phyloP scores from a whole-genome alignment of 2,797 vertebrate genomes.

The Allenopithecus nigroviridis region DNA sequence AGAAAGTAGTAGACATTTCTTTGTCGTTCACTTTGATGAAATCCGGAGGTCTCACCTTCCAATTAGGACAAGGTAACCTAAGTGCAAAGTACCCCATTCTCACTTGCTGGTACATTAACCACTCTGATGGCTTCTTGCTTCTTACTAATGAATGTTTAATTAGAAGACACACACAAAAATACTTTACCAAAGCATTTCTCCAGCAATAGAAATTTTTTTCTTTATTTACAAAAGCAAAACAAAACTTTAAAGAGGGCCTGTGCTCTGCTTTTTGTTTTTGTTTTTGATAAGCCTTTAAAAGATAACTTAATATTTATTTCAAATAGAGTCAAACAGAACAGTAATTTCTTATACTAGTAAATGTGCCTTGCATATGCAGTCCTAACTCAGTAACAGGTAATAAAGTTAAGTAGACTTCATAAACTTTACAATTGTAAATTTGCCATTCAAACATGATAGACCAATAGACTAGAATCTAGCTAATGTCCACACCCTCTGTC shows the following conservation, averaged over 20 bases:
- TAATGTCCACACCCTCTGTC: background rate
- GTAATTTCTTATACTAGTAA: background rate
- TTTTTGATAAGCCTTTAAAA: constrained; percentile 29
- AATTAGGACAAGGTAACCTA: constrained; percentile 76
- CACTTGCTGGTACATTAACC: constrained; percentile 73
- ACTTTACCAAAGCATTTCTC: constrained; percentile 61
- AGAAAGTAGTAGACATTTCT: constrained; percentile 27
- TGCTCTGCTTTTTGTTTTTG: background rate
- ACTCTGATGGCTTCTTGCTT: constrained; percentile 64
- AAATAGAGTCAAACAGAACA: background rate
- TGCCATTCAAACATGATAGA: constrained; percentile 15
- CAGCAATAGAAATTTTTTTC: constrained; percentile 19
- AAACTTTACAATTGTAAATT: constrained; percentile 40
- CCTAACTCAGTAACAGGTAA: background rate
- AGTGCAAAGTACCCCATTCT: constrained; percentile 66
- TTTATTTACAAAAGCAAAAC: constrained; percentile 40
- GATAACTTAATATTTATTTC: background rate
- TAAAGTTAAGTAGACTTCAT: constrained; percentile 32
- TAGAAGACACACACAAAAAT: constrained; percentile 50
- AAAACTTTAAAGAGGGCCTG: background rate
- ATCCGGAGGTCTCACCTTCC: constrained; percentile 73
- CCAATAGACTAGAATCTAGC: background rate
- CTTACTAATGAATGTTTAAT: constrained; percentile 73
- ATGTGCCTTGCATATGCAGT: background rate
- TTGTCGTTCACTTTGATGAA: constrained; percentile 61